phyloP scores from a whole-genome alignment of 2,113 vertebrate genomes.

The Furnarius figulus region DNA sequence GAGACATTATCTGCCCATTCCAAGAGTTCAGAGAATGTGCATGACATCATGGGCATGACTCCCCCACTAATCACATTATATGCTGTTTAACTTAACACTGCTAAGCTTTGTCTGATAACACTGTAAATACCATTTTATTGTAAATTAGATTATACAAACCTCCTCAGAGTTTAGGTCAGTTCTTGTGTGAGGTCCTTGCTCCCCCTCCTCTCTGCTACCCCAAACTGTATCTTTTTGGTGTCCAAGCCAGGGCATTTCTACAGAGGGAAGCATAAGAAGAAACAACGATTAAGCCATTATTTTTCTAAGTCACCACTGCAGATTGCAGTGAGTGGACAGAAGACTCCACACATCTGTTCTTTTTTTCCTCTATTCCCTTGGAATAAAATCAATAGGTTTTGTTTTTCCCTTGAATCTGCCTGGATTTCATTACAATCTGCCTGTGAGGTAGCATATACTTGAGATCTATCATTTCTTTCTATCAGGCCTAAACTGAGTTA shows the following conservation, averaged over 20 bases:
- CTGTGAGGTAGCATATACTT: conserved; percentile 13
- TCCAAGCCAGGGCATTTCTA: background rate
- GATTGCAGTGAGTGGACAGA: background rate
- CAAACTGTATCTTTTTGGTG: background rate
- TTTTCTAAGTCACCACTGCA: background rate
- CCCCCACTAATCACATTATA: conserved; percentile 68
- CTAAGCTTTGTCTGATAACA: conserved; percentile 71
- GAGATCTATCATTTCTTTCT: background rate
- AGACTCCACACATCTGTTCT: conserved; percentile 7
- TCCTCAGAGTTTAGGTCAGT: conserved; percentile 56
- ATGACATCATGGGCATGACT: conserved; percentile 65
- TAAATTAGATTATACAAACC: conserved; percentile 73
- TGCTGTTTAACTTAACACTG: conserved; percentile 68
- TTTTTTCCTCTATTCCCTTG: background rate
- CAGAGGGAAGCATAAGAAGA: background rate
- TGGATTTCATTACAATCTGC: conserved; percentile 47
- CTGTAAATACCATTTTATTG: conserved; percentile 65
- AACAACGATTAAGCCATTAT: background rate
- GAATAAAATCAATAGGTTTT: conserved; percentile 37
- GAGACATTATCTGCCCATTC: conserved; percentile 50
- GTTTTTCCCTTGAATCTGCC: background rate
- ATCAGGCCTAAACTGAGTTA: background rate
- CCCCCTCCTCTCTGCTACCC: background rate
- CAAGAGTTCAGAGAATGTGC: conserved; percentile 49
- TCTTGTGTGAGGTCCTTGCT: conserved; percentile 60